Conservation (phyloP, 2,113 vertebrate species). For the Ciconia boyciana region DNA sequence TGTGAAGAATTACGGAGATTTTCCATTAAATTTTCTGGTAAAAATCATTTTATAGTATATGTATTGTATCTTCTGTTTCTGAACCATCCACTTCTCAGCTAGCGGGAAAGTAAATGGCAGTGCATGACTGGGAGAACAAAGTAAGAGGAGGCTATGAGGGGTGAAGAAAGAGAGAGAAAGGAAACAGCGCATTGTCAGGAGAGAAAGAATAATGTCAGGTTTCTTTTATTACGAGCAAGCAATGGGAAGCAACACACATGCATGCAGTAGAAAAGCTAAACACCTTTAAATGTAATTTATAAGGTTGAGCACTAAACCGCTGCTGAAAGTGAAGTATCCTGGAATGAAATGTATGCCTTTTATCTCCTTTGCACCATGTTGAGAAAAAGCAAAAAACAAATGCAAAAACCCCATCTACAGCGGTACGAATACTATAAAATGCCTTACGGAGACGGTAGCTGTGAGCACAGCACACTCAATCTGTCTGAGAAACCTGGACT, state of each 20-base stretch:
- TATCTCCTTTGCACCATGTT: neutral
- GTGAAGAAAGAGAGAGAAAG: neutral
- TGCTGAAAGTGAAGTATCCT: neutral
- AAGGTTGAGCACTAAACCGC: neutral
- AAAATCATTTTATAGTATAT: neutral
- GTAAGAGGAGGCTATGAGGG: neutral
- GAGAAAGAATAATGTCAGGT: neutral
- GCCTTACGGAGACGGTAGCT: neutral
- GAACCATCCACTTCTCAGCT: neutral
- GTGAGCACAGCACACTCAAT: neutral
- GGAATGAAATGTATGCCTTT: conserved; percentile 18
- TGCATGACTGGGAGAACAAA: neutral
- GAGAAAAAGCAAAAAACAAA: neutral
- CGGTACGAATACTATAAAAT: neutral
- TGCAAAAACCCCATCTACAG: neutral
- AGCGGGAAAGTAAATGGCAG: neutral
- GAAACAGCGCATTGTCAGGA: neutral
- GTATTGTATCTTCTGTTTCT: neutral
- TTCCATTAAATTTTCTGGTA: neutral
- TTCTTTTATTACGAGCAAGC: conserved; percentile 10
- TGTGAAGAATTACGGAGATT: neutral
- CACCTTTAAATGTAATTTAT: conserved; percentile 30
- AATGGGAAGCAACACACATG: neutral
- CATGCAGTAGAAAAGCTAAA: conserved; percentile 17
- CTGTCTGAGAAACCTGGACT: neutral